Percentiles rank a stretch among this genome's conserved stretches.
These are phyloP conservation scores for Sicus ferrugineus DNA, from an alignment of 2,888 invertebrate genomes.

Conservation along the genomic window DNA sequence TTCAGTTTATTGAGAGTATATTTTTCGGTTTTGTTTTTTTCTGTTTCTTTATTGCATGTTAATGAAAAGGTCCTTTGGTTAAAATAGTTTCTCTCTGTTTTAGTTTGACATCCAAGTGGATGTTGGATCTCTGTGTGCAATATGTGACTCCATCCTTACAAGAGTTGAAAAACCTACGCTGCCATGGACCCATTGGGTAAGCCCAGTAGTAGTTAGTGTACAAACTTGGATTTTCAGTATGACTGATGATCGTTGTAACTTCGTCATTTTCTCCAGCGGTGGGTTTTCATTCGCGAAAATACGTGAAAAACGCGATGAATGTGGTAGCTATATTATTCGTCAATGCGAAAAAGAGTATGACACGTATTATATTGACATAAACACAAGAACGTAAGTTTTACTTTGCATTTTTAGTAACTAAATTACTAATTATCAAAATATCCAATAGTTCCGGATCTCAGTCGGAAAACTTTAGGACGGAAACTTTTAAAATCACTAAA, in stretches of 20 bases:
- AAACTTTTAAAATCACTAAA: slow-evolving; percentile 72
- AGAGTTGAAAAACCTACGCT: slow-evolving; percentile 76
- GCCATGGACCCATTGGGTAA: slow-evolving; percentile 91
- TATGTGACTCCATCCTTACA: slow-evolving; percentile 81
- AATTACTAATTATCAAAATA: slow-evolving; percentile 6
- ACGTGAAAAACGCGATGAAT: slow-evolving; percentile 79
- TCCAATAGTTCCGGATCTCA: slow-evolving; percentile 30
- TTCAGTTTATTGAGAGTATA: slow-evolving; percentile 5
- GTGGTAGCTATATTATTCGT: slow-evolving; percentile 82
- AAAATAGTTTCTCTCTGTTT: too few species aligned
- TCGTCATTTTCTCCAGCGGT: slow-evolving; percentile 71
- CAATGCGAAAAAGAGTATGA: slow-evolving; percentile 84
- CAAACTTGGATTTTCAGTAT: too few species aligned
- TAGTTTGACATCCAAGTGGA: slow-evolving; percentile 86
- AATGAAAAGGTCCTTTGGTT: slow-evolving; percentile 16
- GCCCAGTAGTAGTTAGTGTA: too few species aligned
- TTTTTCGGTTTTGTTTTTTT: not conserved
- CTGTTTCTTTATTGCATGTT: too few species aligned
- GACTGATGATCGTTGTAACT: too few species aligned
- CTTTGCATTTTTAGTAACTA: not conserved
- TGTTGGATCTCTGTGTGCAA: slow-evolving; percentile 86
- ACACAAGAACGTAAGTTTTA: slow-evolving; percentile 72
- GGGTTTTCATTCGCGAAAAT: slow-evolving; percentile 86
- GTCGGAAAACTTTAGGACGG: slow-evolving; percentile 66
- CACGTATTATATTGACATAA: slow-evolving; percentile 83